phyloP scores from a whole-genome alignment of 1,140 invertebrate species.

The Lycorma delicatula region DNA sequence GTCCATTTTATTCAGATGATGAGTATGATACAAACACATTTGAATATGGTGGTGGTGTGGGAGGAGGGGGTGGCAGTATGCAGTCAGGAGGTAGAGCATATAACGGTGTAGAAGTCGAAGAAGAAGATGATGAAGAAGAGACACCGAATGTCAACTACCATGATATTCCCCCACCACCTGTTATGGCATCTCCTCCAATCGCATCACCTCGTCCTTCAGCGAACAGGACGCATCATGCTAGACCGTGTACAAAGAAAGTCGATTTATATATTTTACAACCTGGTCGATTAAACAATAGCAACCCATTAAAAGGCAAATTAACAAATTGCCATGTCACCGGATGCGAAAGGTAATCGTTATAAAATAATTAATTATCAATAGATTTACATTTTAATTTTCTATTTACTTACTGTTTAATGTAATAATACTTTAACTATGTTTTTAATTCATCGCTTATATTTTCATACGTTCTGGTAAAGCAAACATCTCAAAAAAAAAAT shows the following conservation, averaged over 20 bases:
- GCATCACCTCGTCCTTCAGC: constrained; percentile 34
- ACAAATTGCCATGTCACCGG: constrained; percentile 83
- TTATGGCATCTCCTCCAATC: constrained; percentile 34
- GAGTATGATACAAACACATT: constrained; percentile 24
- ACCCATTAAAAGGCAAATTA: constrained; percentile 76
- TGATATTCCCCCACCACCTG: constrained; percentile 22
- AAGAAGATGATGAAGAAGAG: constrained; percentile 33
- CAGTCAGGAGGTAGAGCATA: constrained; percentile 35
- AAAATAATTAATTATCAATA: too few species aligned
- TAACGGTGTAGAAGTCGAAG: constrained; percentile 26
- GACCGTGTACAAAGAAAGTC: constrained; percentile 77
- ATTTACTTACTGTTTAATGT: too few species aligned
- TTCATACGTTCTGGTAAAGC: too few species aligned
- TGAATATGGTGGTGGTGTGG: constrained; percentile 8
- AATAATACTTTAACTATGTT: too few species aligned
- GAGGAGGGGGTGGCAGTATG: not conserved
- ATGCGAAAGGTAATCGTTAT: constrained; percentile 67
- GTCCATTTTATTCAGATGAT: constrained; percentile 29
- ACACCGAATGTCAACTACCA: constrained; percentile 23
- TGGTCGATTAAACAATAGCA: constrained; percentile 66
- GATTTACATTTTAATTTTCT: too few species aligned
- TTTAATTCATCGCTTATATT: too few species aligned
- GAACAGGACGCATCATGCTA: constrained; percentile 38
- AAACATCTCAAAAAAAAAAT: too few species aligned
- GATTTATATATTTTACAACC: constrained; percentile 80